Conservation (phyloP, 2,113 vertebrate species). For the Pica pica region DNA sequence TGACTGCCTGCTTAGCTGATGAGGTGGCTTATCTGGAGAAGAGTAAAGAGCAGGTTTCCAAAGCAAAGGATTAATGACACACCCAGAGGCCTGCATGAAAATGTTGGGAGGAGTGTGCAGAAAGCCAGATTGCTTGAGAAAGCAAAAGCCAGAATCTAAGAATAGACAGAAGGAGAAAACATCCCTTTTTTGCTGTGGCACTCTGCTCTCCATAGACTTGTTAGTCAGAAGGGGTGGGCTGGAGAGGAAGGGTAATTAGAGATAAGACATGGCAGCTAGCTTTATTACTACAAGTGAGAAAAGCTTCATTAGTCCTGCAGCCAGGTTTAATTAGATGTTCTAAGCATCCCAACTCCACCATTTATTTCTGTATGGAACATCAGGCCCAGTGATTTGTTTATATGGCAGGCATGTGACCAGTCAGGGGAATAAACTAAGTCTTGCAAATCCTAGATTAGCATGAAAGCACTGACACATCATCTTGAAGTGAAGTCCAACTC, state of each 20-base stretch:
- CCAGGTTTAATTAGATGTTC: neutral
- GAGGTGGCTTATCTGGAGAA: neutral
- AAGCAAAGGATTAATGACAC: neutral
- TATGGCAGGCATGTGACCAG: neutral
- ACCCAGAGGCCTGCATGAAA: neutral
- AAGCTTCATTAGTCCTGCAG: neutral
- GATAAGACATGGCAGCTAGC: neutral
- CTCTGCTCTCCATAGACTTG: neutral
- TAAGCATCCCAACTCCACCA: neutral
- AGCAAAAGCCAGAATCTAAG: neutral
- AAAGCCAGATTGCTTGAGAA: neutral
- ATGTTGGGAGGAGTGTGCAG: accelerated
- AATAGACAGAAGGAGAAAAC: neutral
- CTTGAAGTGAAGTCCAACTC: neutral
- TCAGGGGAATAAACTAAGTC: neutral
- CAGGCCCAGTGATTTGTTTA: neutral
- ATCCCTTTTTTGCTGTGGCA: neutral
- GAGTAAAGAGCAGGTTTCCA: neutral
- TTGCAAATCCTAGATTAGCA: neutral
- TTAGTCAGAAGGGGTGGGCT: neutral
- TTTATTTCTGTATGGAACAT: neutral
- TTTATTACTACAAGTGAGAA: neutral
- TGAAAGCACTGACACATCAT: neutral
- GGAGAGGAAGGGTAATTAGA: neutral
- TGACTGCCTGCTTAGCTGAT: neutral